These are phyloP conservation scores for Lethrus apterus DNA, from an alignment of 1,140 invertebrate species.

Conservation along the genomic window DNA sequence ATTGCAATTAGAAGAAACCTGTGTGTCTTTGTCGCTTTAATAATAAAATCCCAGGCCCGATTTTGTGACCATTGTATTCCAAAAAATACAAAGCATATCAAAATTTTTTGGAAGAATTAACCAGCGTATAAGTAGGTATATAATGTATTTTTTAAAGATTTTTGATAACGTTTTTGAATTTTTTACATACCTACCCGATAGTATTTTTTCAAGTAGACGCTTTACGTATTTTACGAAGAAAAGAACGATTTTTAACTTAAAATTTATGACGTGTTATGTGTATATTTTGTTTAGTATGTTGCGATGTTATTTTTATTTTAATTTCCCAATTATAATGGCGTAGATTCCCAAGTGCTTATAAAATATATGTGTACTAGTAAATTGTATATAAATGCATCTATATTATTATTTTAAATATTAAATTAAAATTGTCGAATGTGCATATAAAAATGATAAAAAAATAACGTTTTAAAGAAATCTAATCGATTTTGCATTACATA, in stretches of 20 bases:
- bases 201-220: too few species aligned
- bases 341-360: slow-evolving; percentile 22
- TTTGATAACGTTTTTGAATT: slow-evolving; percentile 27
- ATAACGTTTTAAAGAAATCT: slow-evolving; percentile 7
- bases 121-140: slow-evolving; percentile 19
- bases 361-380: slow-evolving; percentile 18
- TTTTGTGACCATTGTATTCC: too few species aligned
- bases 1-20: slow-evolving; percentile 16
- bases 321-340: slow-evolving; percentile 8
- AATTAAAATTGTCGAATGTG: slow-evolving; percentile 12
- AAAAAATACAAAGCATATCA: slow-evolving; percentile 17
- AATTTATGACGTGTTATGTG: too few species aligned
- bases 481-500: too few species aligned
- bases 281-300: too few species aligned
- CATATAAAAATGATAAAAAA: slow-evolving; percentile 11
- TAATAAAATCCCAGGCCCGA: too few species aligned
- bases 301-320: slow-evolving; percentile 3
- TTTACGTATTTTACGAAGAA: too few species aligned
- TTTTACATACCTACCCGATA: slow-evolving; percentile 23
- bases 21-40: slow-evolving; percentile 29
- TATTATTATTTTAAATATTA: slow-evolving; percentile 19
- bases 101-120: slow-evolving; percentile 13
- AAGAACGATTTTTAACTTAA: too few species aligned
- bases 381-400: slow-evolving; percentile 19
- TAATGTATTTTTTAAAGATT: slow-evolving; percentile 17